Percentiles rank a stretch among this genome's conserved stretches.
phyloP scores from a whole-genome alignment of 1,140 invertebrate species.

The Polypedilum pembai region DNA sequence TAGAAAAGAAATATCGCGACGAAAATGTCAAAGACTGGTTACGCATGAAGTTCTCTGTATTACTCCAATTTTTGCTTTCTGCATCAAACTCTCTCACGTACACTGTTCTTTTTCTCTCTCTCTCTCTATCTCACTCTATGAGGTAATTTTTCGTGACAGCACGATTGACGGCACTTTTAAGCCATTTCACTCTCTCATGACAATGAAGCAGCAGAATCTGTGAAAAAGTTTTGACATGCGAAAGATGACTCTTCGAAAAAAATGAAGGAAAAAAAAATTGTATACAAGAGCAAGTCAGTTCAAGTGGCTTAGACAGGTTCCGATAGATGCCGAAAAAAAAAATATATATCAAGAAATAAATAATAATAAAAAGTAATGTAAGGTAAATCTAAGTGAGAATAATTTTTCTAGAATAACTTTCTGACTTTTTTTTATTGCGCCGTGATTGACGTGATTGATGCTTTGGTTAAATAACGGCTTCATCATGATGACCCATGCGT shows the following conservation, averaged over 20 bases:
- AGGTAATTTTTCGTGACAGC: conserved; percentile 11
- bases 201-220: conserved; percentile 16
- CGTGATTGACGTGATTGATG: conserved; percentile 16
- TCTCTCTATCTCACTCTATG: background rate
- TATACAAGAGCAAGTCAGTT: background rate
- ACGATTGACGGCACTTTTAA: background rate
- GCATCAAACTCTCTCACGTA: too few species aligned
- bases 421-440: background rate
- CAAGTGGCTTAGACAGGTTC: background rate
- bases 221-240: conserved; percentile 17
- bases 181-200: conserved; percentile 9
- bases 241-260: conserved; percentile 1
- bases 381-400: background rate
- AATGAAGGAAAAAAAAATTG: background rate
- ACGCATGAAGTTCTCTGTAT: too few species aligned
- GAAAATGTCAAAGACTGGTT: too few species aligned
- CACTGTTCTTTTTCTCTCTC: too few species aligned
- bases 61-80: too few species aligned
- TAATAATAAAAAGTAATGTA: too few species aligned
- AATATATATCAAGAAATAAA: too few species aligned
- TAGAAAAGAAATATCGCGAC: too few species aligned
- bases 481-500: conserved; percentile 15
- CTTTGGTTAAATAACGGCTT: conserved; percentile 17
- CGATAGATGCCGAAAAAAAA: background rate
- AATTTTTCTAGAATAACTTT: background rate